Evolutionary conservation across 2,888 invertebrate species (phyloP).

Genomic region (Thysanoteuthis rhombus): DNA sequence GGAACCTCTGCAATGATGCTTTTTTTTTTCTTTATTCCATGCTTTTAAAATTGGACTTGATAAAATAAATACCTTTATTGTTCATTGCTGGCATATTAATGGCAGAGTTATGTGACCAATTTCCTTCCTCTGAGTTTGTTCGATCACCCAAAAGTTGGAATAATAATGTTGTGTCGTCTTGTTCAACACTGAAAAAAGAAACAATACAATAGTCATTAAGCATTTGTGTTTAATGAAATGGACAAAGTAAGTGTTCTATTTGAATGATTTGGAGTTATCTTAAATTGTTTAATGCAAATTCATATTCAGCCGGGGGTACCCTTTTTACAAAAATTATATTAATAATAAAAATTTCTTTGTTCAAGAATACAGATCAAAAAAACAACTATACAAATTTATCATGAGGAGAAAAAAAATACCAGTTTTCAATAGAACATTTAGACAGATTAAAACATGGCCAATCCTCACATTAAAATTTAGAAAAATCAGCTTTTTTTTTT

Average conservation of each 20-base stretch:
- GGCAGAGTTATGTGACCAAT: constrained; percentile 33
- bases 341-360: too few relatives aligned
- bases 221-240: background rate
- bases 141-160: constrained; percentile 71
- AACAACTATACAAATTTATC: too few relatives aligned
- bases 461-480: background rate
- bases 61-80: background rate
- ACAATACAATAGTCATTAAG: background rate
- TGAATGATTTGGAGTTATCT: background rate
- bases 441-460: background rate
- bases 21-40: too few relatives aligned
- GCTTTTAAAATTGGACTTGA: too few relatives aligned
- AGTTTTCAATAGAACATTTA: background rate
- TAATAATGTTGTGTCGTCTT: constrained; percentile 72
- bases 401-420: background rate
- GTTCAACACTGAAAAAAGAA: constrained; percentile 40
- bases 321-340: too few relatives aligned
- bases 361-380: too few relatives aligned
- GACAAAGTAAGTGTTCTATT: too few relatives aligned
- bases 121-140: constrained; percentile 37
- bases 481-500: background rate
- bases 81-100: constrained; percentile 20
- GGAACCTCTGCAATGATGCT: too few relatives aligned
- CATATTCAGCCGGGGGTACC: too few relatives aligned
- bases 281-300: too few relatives aligned